Conservation (phyloP, 2,797 vertebrate species). For the Sebastiscus tertius region DNA sequence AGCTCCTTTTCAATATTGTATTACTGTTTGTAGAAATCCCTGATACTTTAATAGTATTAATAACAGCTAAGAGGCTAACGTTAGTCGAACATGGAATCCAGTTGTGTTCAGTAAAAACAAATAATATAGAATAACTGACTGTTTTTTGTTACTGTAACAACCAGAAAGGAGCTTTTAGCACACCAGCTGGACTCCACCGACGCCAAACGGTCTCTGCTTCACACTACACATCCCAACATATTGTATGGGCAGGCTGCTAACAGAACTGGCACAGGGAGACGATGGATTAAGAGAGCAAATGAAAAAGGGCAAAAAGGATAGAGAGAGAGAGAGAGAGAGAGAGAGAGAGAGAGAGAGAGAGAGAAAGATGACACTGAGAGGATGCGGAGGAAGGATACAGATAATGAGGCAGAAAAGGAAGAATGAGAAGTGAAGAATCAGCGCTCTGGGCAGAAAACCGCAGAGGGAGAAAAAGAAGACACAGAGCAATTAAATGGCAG, state of each 20-base stretch:
- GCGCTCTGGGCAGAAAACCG: slow-evolving; percentile 17
- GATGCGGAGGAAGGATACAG: slow-evolving; percentile 10
- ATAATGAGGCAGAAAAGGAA: slow-evolving; percentile 40
- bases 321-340: neutral
- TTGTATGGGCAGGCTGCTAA: neutral
- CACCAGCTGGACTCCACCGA: neutral
- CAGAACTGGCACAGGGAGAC: neutral
- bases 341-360: neutral
- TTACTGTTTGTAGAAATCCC: too few relatives aligned
- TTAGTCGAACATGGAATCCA: neutral
- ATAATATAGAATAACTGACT: neutral
- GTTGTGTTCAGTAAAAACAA: neutral
- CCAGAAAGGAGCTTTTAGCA: neutral
- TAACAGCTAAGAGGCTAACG: too few relatives aligned
- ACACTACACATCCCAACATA: neutral
- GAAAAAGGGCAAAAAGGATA: neutral
- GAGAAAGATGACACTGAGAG: slow-evolving; percentile 5
- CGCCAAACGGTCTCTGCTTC: neutral
- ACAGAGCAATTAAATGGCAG: slow-evolving; percentile 30
- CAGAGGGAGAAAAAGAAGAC: slow-evolving; percentile 18
- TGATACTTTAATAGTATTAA: too few relatives aligned
- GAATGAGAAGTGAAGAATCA: slow-evolving; percentile 16
- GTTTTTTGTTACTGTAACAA: neutral
- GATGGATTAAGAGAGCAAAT: slow-evolving; percentile 8
- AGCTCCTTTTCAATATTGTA: too few relatives aligned